Conservation (phyloP, 2,113 vertebrate genomes). For the Dendropsophus ebraccatus region DNA sequence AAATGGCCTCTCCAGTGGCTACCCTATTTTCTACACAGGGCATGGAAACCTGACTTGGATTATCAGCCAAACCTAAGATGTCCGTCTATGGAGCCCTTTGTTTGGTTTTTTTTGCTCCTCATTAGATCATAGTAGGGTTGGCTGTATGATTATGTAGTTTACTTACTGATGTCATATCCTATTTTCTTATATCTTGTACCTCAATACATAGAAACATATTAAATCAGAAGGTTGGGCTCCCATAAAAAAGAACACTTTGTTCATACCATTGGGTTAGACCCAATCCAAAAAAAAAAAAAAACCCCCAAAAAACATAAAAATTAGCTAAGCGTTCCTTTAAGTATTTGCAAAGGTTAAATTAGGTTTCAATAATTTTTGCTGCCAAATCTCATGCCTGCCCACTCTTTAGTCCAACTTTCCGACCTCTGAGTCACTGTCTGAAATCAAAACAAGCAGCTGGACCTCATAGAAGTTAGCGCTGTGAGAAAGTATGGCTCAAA, state of each 20-base stretch:
- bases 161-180: background rate
- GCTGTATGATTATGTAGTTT: no score
- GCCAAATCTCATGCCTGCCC: conserved; percentile 70
- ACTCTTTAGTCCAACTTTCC: conserved; percentile 71
- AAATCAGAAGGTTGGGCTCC: background rate
- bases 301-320: no score
- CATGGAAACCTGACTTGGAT: no score
- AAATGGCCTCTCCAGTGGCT: background rate
- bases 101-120: no score
- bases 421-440: conserved; percentile 74
- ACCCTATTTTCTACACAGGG: no score
- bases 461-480: conserved; percentile 69
- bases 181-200: background rate
- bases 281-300: background rate
- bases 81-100: background rate
- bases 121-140: no score
- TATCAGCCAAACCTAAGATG: no score
- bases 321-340: conserved; percentile 33
- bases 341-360: conserved; percentile 64
- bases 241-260: background rate
- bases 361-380: conserved; percentile 62
- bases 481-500: conserved; percentile 73
- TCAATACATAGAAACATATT: background rate
- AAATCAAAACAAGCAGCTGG: conserved; percentile 75
- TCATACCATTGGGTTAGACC: background rate